Conservation (phyloP, 2,888 invertebrate species). For the Caenorhabditis wallacei region DNA sequence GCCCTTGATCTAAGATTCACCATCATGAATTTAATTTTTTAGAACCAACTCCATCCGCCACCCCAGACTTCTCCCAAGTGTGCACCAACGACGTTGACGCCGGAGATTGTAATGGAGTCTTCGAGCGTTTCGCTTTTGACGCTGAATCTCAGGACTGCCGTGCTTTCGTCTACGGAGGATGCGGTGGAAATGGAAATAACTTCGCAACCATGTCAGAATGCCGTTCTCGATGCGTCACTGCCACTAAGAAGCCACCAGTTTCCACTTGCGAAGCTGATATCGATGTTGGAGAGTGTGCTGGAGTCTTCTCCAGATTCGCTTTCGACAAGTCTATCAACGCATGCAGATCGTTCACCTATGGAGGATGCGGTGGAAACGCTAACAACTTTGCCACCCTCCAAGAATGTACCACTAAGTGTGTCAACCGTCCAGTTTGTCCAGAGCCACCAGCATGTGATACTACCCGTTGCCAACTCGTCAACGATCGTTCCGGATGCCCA, state of each 20-base stretch:
- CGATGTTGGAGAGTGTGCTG: conserved; percentile 78
- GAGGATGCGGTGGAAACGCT: conserved; percentile 82
- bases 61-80: conserved; percentile 72
- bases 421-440: conserved; percentile 81
- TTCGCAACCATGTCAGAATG: conserved; percentile 81
- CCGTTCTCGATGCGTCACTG: conserved; percentile 72
- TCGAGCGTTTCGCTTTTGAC: conserved; percentile 72
- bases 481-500: conserved; percentile 80
- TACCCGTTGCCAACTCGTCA: conserved; percentile 79
- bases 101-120: conserved; percentile 79
- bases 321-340: conserved; percentile 81
- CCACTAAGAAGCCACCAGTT: conserved; percentile 47
- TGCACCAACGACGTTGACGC: conserved; percentile 79
- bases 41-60: conserved; percentile 57
- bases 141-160: conserved; percentile 75
- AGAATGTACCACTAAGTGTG: conserved; percentile 79
- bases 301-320: conserved; percentile 82
- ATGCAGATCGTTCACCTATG: conserved; percentile 80
- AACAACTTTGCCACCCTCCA: conserved; percentile 81
- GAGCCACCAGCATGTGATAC: conserved; percentile 78
- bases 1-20: not conserved
- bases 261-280: conserved; percentile 77
- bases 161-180: conserved; percentile 81
- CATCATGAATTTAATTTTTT: no score
- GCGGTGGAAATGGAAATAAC: conserved; percentile 82